Conservation (phyloP, 2,797 vertebrate genomes). For the Enteromius argenteus region DNA sequence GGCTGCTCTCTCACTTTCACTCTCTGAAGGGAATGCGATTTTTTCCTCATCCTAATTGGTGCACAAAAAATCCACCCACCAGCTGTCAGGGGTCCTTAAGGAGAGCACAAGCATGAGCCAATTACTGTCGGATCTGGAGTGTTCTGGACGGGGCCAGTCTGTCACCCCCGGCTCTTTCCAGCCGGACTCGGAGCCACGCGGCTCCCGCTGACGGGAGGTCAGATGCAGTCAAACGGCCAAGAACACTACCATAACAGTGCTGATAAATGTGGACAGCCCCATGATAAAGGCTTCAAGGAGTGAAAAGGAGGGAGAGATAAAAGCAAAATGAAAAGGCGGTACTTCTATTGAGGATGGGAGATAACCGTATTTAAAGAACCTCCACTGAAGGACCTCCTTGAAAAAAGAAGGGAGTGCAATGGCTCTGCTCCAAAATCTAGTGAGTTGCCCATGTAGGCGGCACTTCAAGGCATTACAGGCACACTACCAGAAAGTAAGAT, state of each 20-base stretch:
- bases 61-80: conserved; percentile 59
- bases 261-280: conserved; percentile 43
- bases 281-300: conserved; percentile 18
- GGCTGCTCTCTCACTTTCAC: conserved; percentile 41
- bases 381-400: background rate
- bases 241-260: conserved; percentile 28
- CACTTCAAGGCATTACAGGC: background rate
- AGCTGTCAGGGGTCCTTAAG: conserved; percentile 61
- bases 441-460: background rate
- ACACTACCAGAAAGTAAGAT: background rate
- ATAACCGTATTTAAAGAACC: conserved; percentile 22
- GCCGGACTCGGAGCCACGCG: conserved; percentile 59
- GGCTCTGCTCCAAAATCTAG: background rate
- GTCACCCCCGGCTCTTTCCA: conserved; percentile 58
- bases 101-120: conserved; percentile 67
- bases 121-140: conserved; percentile 68
- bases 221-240: conserved; percentile 37
- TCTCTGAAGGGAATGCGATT: conserved; percentile 45
- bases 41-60: conserved; percentile 61
- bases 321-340: conserved; percentile 6
- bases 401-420: background rate
- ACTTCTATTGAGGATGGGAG: background rate
- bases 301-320: conserved; percentile 3
- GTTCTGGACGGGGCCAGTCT: conserved; percentile 49
- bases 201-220: conserved; percentile 57